phyloP scores from a whole-genome alignment of 1,140 invertebrate species.

The Drosophila athabasca region DNA sequence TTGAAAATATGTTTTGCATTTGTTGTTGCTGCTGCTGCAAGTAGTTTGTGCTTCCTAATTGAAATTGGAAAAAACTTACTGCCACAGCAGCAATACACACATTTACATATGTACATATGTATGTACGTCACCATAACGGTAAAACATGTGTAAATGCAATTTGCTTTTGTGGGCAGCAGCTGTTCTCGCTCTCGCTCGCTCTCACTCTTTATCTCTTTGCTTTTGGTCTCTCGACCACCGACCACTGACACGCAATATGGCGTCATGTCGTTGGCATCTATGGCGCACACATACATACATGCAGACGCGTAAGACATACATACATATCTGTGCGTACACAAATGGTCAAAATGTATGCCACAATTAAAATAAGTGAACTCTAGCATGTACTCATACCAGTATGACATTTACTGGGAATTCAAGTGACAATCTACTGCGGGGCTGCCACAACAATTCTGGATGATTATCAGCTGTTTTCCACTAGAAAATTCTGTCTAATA shows the following conservation, averaged over 20 bases:
- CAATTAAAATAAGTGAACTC: constrained; percentile 65
- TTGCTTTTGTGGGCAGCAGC: constrained; percentile 51
- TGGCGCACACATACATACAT: constrained; percentile 15
- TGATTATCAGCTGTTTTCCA: no score
- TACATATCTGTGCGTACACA: not conserved
- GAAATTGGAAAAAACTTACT: constrained; percentile 30
- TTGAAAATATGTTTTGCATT: constrained; percentile 53
- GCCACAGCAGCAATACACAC: constrained; percentile 10
- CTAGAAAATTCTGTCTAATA: no score
- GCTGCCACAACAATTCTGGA: no score
- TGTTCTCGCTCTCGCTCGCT: constrained; percentile 37
- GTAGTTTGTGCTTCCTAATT: constrained; percentile 24
- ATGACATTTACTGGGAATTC: no score
- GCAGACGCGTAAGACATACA: constrained; percentile 14
- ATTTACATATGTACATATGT: constrained; percentile 4
- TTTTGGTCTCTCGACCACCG: not conserved
- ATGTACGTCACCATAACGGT: constrained; percentile 33
- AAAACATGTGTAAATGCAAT: constrained; percentile 59
- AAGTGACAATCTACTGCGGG: no score
- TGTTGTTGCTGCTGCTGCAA: constrained; percentile 12
- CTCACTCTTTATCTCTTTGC: not conserved
- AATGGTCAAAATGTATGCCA: constrained; percentile 51
- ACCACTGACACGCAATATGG: constrained; percentile 58
- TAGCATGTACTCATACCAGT: no score
- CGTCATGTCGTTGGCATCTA: constrained; percentile 61